A percentile compares a stretch with the other conserved stretches of the same genome.
phyloP scores from a whole-genome alignment of 2,113 vertebrate genomes.

The Lycaon pictus region DNA sequence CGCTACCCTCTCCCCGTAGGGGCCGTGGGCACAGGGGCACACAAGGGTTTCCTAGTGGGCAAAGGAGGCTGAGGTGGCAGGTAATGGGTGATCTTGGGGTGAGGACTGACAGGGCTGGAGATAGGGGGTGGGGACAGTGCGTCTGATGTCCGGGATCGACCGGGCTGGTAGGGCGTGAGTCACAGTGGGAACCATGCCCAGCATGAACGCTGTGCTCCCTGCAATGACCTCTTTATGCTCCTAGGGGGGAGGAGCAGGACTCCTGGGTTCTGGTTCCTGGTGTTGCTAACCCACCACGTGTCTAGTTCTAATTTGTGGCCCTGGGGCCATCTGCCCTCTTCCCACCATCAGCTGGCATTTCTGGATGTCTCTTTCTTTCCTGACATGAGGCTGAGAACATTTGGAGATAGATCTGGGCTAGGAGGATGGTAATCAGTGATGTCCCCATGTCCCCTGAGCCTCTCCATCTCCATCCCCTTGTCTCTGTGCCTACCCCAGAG shows the following conservation, averaged over 20 bases:
- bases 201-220: slow-evolving; percentile 15
- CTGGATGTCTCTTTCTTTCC: slow-evolving; percentile 33
- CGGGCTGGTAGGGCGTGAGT: slow-evolving; percentile 70
- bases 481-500: not conserved
- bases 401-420: not conserved
- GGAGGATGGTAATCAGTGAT: not conserved
- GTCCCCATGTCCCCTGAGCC: not conserved
- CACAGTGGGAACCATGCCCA: slow-evolving; percentile 67
- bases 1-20: not conserved
- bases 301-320: not conserved
- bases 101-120: not conserved
- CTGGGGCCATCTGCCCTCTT: not conserved
- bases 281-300: not conserved
- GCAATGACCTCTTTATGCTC: slow-evolving; percentile 77
- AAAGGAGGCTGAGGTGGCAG: slow-evolving; percentile 36
- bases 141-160: slow-evolving; percentile 42
- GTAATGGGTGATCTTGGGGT: slow-evolving; percentile 44
- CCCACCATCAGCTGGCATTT: slow-evolving; percentile 6
- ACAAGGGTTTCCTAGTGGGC: not conserved
- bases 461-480: not conserved
- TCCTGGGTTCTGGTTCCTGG: slow-evolving; percentile 17
- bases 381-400: fast-evolving
- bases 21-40: not conserved
- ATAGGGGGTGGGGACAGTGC: not conserved
- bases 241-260: not conserved